Conservation (phyloP, 1,140 invertebrate genomes). For the Microplitis demolitor region DNA sequence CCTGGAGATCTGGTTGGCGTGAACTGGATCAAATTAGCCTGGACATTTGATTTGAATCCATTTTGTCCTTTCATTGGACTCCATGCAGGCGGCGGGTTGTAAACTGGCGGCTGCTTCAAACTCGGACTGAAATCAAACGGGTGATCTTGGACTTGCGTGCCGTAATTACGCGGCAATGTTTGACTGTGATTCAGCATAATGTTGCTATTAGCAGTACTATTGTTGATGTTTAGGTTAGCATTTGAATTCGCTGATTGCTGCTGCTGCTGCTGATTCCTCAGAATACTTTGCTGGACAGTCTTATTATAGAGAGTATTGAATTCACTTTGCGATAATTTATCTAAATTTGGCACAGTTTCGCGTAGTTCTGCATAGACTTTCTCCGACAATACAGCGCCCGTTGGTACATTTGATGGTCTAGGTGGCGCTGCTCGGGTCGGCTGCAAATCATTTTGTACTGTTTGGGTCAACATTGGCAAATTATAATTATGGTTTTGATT, state of each 20-base stretch:
- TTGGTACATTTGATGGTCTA: constrained; percentile 29
- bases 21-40: constrained; percentile 52
- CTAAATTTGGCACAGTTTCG: constrained; percentile 55
- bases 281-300: constrained; percentile 57
- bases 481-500: constrained; percentile 29
- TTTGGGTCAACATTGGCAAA: constrained; percentile 31
- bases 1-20: constrained; percentile 36
- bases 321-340: constrained; percentile 56
- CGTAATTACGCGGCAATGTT: constrained; percentile 38
- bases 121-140: constrained; percentile 46
- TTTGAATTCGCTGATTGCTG: no score
- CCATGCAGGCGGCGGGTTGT: constrained; percentile 53
- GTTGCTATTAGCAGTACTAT: constrained; percentile 17
- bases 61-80: constrained; percentile 47
- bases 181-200: constrained; percentile 40
- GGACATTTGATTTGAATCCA: constrained; percentile 30
- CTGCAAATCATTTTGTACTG: constrained; percentile 43
- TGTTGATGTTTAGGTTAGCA: neutral
- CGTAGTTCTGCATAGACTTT: constrained; percentile 57
- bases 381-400: constrained; percentile 43
- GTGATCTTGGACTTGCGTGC: constrained; percentile 40
- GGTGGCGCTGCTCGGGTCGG: constrained; percentile 16
- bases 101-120: constrained; percentile 55
- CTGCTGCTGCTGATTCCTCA: constrained; percentile 49
- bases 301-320: constrained; percentile 61